These are phyloP conservation scores for Trichopoda pennipes DNA, from an alignment of 2,888 invertebrate species.

Conservation along the genomic window DNA sequence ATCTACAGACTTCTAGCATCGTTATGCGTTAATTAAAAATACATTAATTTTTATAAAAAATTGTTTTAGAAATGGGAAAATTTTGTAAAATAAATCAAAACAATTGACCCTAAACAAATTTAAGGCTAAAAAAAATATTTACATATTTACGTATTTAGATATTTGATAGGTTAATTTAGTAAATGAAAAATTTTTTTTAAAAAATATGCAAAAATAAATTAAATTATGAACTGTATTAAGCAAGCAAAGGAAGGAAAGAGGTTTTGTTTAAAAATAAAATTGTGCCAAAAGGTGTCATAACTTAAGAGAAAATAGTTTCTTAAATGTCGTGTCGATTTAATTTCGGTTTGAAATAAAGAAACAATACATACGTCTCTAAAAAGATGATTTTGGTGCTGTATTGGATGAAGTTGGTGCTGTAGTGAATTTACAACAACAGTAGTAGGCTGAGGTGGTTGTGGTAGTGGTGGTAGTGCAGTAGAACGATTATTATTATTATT, in stretches of 20 bases:
- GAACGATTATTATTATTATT: slow-evolving; percentile 52
- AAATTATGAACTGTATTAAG: background rate
- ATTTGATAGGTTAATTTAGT: too few species aligned
- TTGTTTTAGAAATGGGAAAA: too few species aligned
- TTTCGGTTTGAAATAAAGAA: slow-evolving; percentile 54
- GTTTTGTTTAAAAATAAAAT: background rate
- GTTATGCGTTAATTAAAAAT: too few species aligned
- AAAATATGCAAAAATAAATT: background rate
- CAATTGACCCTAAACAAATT: too few species aligned
- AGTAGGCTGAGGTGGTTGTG: slow-evolving; percentile 78
- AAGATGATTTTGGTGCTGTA: slow-evolving; percentile 81
- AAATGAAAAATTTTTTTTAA: background rate
- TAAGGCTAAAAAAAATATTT: too few species aligned
- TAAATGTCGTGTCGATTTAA: slow-evolving; percentile 4
- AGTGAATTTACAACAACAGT: slow-evolving; percentile 81
- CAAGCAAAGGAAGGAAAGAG: background rate
- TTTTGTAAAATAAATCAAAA: too few species aligned
- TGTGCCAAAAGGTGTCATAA: slow-evolving; percentile 5
- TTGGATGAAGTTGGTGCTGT: slow-evolving; percentile 81
- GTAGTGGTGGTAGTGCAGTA: slow-evolving; percentile 70
- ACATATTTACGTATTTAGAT: too few species aligned
- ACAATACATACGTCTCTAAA: slow-evolving; percentile 81
- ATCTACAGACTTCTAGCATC: too few species aligned
- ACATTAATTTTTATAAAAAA: too few species aligned
- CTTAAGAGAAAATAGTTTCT: background rate